These are phyloP conservation scores for Ypsolopha scabrella DNA, from an alignment of 2,888 invertebrate species.

Conservation along the genomic window DNA sequence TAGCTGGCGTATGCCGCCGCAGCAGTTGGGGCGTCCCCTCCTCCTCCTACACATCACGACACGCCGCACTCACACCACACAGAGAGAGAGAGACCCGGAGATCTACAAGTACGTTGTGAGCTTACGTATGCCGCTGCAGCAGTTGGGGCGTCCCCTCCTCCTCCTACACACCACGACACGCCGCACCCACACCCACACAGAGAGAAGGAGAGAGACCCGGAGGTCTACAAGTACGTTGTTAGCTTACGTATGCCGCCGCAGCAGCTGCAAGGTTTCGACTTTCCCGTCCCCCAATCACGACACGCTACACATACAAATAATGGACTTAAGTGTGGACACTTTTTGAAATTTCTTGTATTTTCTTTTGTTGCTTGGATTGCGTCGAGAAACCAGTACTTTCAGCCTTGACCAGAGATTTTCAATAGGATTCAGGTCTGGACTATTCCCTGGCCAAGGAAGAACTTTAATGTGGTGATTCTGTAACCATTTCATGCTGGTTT, in stretches of 20 bases:
- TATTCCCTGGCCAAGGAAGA: too few relatives aligned
- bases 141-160: conserved; percentile 26
- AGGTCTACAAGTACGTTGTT: not conserved
- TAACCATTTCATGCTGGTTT: too few relatives aligned
- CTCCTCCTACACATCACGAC: conserved; percentile 26
- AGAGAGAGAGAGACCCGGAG: conserved; percentile 29
- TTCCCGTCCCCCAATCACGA: not conserved
- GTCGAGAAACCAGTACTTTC: too few relatives aligned
- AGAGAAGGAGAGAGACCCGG: conserved; percentile 12
- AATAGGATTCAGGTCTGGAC: too few relatives aligned
- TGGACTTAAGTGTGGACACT: too few relatives aligned
- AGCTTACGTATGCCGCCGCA: not conserved
- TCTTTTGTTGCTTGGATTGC: too few relatives aligned
- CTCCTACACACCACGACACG: not conserved
- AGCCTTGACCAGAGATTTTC: too few relatives aligned
- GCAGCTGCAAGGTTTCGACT: not conserved
- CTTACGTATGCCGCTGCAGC: not conserved
- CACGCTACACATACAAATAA: not conserved
- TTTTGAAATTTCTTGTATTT: too few relatives aligned
- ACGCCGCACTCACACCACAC: conserved; percentile 8
- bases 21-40: conserved; percentile 23
- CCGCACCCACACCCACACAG: conserved; percentile 5
- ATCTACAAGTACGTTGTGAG: conserved; percentile 27
- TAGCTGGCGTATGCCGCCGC: not conserved
- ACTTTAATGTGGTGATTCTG: too few relatives aligned